Base-by-base conservation (phyloP, 1,140 invertebrate species). In the Drosophila trapezifrons region DNA sequence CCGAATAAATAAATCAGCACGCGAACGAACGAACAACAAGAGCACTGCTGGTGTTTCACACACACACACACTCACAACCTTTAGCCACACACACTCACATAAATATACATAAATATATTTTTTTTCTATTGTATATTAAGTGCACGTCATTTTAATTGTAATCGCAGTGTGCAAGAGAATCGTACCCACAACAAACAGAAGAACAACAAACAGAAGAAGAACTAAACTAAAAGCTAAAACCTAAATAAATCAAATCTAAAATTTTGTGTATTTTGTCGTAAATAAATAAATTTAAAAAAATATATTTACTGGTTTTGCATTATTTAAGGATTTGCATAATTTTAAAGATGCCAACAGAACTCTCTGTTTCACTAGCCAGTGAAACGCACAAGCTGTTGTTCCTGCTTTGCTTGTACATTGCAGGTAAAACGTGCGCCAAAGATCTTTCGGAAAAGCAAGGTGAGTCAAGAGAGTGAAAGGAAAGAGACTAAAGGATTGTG, bases 221-320 rank as follows among this genome's bases (percentile, higher is more conserved):
- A 77, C 46, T 65, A 74, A 73, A 80, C 57, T 59, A 77, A 81
- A 76, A 27, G 54, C 71, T 64, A 77, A 52, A 76, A 69, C 80
- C 60, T 86, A 82, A 85, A 70, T 84, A 85, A 87, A 86, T 82
- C 67, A 81, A 86, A 87, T 86, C 71, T 76, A 76, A 79, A 79
- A 66, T 86, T 87, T 86, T 86, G 83, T 86, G 83, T 86, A 86
- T 86, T 86, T 86, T 86, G 83, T 86, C 83, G 83, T 86, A 86
- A 86, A 86, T 86, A 86, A 86, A 86, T 86, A 87, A 87, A 86
- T 82, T 73, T 20, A 81, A 77, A 70, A 49, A 57, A 47, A 73
- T 15, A 15, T 54, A 57, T 37, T 10, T 3, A 43, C 13, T 40
- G n/a, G 12, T 22, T 2, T 22, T 38, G 49, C 29, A 32, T 32